These are phyloP conservation scores for Microtus californicus DNA, from an alignment of 2,797 vertebrate species.

Conservation along the genomic window DNA sequence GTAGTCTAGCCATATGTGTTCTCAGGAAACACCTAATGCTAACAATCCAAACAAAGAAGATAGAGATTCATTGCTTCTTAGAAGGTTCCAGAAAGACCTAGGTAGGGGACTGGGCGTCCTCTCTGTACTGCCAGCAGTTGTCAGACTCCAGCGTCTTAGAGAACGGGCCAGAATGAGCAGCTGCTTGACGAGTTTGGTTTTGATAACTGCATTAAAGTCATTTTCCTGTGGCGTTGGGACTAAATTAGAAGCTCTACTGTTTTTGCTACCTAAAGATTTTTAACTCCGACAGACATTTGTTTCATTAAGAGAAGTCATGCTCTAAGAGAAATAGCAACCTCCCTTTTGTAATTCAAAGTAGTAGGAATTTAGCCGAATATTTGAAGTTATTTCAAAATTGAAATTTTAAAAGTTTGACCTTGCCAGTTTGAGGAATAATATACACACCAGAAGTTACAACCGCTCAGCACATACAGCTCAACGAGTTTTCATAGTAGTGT, in stretches of 20 bases:
- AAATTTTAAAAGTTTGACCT: not conserved
- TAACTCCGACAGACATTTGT: constrained; percentile 58
- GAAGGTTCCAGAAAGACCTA: constrained; percentile 21
- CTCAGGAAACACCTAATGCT: constrained; percentile 74
- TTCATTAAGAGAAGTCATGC: constrained; percentile 55
- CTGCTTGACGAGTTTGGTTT: constrained; percentile 38
- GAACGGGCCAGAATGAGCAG: constrained; percentile 52
- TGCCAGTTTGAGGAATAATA: not conserved
- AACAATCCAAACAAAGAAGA: constrained; percentile 74
- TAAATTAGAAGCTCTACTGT: constrained; percentile 40
- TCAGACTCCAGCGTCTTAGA: constrained; percentile 51
- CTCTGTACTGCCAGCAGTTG: not conserved
- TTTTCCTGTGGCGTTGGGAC: constrained; percentile 35
- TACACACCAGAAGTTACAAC: not conserved
- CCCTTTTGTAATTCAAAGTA: constrained; percentile 53
- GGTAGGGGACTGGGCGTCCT: not conserved
- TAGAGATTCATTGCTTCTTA: constrained; percentile 66
- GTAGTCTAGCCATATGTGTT: constrained; percentile 69
- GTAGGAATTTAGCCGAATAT: constrained; percentile 41
- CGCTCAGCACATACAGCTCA: not conserved
- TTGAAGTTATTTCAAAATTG: constrained; percentile 61
- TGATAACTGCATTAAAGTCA: constrained; percentile 57
- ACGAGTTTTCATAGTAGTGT: not conserved
- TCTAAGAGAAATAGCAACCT: constrained; percentile 52
- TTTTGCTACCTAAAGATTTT: constrained; percentile 68